These are phyloP conservation scores for Poeciliopsis presidionis DNA, from an alignment of 2,797 vertebrate genomes.

Conservation along the genomic window DNA sequence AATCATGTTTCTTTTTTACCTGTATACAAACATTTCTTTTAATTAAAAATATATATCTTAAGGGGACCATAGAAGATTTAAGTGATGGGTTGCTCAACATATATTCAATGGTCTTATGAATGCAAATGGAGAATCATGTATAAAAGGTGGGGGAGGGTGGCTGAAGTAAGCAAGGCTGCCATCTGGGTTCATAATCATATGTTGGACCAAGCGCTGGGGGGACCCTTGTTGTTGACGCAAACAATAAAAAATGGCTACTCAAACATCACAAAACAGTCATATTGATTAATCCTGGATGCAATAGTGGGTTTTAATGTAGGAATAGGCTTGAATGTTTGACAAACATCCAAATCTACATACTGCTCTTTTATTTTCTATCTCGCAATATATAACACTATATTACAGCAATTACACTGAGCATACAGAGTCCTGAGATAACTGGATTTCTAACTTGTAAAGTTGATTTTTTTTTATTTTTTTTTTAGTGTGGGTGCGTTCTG, in stretches of 20 bases:
- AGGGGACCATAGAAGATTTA: not conserved
- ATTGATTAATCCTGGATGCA: not conserved
- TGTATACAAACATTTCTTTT: not conserved
- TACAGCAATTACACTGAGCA: not conserved
- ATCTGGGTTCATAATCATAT: constrained; percentile 75
- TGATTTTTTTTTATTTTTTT: not conserved
- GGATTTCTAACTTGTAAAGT: not conserved
- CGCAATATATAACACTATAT: not conserved
- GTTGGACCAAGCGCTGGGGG: constrained; percentile 37
- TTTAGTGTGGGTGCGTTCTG: constrained; percentile 22
- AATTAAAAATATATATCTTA: not conserved
- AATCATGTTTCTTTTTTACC: not conserved
- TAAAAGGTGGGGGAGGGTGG: constrained; percentile 63
- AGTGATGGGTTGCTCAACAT: constrained; percentile 25
- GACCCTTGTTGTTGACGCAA: not conserved
- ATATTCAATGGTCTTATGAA: constrained; percentile 52
- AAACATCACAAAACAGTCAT: constrained; percentile 5
- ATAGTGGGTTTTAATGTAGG: not conserved
- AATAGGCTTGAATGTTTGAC: not conserved
- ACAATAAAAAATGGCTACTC: not conserved
- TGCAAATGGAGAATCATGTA: constrained; percentile 45
- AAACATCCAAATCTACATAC: not conserved
- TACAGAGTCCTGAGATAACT: not conserved
- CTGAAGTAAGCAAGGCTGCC: constrained; percentile 52
- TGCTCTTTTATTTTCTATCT: not conserved